A percentile compares a stretch with the other conserved stretches of the same genome.
phyloP scores from a whole-genome alignment of 2,888 invertebrate species.

The Amaurobius ferox region DNA sequence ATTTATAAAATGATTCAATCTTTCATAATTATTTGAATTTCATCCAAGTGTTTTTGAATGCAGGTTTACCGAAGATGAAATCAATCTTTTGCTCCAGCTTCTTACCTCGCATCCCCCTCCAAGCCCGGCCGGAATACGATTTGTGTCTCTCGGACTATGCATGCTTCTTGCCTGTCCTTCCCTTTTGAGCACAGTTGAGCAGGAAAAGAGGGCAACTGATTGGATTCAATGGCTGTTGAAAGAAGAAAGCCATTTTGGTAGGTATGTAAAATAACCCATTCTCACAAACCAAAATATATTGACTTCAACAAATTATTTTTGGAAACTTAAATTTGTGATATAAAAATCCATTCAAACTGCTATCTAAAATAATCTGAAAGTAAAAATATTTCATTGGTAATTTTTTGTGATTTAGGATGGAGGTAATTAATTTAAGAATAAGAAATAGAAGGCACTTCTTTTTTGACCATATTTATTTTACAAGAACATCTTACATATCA shows the following conservation, averaged over 20 bases:
- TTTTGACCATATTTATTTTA: too few relatives aligned
- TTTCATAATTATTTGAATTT: slow-evolving; percentile 19
- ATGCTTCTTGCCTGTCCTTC: slow-evolving; percentile 96
- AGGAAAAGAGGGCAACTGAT: slow-evolving; percentile 91
- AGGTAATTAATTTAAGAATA: too few relatives aligned
- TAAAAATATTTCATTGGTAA: too few relatives aligned
- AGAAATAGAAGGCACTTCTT: too few relatives aligned
- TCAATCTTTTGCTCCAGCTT: slow-evolving; percentile 87
- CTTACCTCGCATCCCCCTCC: slow-evolving; percentile 92
- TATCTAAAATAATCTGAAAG: too few relatives aligned
- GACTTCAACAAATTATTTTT: too few relatives aligned
- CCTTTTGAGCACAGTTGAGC: slow-evolving; percentile 85
- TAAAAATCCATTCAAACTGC: too few relatives aligned
- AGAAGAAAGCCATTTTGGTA: slow-evolving; percentile 92
- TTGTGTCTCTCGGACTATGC: slow-evolving; percentile 93
- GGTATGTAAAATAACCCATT: slow-evolving; percentile 79
- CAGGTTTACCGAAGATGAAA: slow-evolving; percentile 94
- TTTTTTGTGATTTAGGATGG: too few relatives aligned
- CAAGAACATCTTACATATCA: too few relatives aligned
- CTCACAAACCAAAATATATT: too few relatives aligned
- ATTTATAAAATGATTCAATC: not conserved
- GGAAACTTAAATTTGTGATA: too few relatives aligned
- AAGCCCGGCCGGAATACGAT: slow-evolving; percentile 93
- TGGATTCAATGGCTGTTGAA: slow-evolving; percentile 94
- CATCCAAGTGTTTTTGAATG: too few relatives aligned